Percentiles rank a stretch among this genome's conserved stretches.
Conservation (phyloP, 2,888 invertebrate genomes). For the Lasioglossum pauxillum region DNA sequence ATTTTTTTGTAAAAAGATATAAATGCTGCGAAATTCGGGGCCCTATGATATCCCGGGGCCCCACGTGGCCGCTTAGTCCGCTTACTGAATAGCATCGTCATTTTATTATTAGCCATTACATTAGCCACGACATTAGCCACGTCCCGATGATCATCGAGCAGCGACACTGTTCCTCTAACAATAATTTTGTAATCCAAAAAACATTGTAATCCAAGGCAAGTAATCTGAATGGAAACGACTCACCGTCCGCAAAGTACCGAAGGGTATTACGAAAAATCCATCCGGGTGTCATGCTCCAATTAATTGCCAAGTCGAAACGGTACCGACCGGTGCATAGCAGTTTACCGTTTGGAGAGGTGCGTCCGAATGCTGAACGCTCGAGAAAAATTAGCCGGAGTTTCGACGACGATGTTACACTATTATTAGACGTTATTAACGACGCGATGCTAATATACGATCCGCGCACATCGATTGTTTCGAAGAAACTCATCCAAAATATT, state of each 20-base stretch:
- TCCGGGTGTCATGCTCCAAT: constrained; percentile 27
- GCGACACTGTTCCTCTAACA: background rate
- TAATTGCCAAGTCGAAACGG: constrained; percentile 20
- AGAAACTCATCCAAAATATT: constrained; percentile 24
- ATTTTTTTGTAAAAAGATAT: no score
- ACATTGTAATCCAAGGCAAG: background rate
- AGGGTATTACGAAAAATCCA: constrained; percentile 41
- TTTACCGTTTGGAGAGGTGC: constrained; percentile 4
- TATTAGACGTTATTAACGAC: constrained; percentile 55
- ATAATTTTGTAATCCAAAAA: no score
- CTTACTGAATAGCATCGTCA: background rate
- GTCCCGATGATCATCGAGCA: no score
- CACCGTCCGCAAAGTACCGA: constrained; percentile 56
- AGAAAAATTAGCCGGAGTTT: constrained; percentile 31
- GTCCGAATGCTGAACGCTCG: constrained; percentile 25
- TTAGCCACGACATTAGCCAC: no score
- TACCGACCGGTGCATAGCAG: background rate
- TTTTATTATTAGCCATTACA: no score
- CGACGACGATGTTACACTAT: constrained; percentile 28
- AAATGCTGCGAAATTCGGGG: no score
- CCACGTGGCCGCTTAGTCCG: no score
- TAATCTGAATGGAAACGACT: constrained; percentile 17
- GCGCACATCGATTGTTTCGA: constrained; percentile 23
- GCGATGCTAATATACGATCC: constrained; percentile 46
- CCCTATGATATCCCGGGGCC: no score